Evolutionary conservation across 1,140 invertebrate species (phyloP), one percentile per base, ranked within the genome.

Genomic region (Sarcophaga peregrina): DNA sequence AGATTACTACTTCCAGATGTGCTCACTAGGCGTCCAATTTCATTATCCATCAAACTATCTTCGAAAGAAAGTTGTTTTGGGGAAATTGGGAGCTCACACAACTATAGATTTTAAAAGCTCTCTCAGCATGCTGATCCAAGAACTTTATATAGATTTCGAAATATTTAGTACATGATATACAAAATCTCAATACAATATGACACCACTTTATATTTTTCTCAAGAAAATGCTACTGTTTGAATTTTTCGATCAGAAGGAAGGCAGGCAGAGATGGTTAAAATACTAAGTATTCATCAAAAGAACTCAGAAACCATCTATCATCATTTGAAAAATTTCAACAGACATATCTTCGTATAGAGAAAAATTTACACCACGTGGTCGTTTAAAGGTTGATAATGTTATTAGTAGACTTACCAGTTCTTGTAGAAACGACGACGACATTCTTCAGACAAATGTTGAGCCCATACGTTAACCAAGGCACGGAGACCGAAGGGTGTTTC

Each of bases 391-490:
- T 83, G 48, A 82, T 37, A 81, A 83, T 87, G 85, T 68, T 76
- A 58, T 25, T 48, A 50, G 45, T 74, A 83, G 89, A 91, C 91
- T 93, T 94, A 99, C 99, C 99, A 99, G 92, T 99, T 99, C 93
- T 99, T 99, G 93, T 99, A 99, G 93, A 99, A 99, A 86, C 99
- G 94, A 90, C 99, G 95, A 86, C 96, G 95, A 91, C 98, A 99
- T 90, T 99, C 99, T 92, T 99, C 99, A 62, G 96, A 97, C 87
- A 99, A 93, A 94, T 99, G 99, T 91, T 99, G 98, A 82, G 99
- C 98, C 96, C 97, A 99, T 47, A 99, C 95, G 80, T 98, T 98
- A 84, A 98, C 97, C 83, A 99, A 93, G 83, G 97, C 95, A 85
- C 98, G 93, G 78, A 99, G 93, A 87, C 99, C 99, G 92, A 96